Percentiles rank a stretch among this genome's conserved stretches.
Evolutionary conservation across 2,888 invertebrate species (phyloP).

Genomic region (Acronicta leporina): DNA sequence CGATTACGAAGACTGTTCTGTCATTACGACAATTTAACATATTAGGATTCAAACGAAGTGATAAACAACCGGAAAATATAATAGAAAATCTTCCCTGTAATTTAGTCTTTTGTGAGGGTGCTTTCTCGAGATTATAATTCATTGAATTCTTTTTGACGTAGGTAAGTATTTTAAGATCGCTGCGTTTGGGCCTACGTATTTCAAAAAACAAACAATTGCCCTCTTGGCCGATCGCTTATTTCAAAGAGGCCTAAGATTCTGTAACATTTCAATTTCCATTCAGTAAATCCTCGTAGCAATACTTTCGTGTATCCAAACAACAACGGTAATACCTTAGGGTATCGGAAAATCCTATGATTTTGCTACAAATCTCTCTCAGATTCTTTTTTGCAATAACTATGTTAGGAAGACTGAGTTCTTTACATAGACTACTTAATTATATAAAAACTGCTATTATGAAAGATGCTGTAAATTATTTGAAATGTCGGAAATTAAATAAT

Average conservation of each 20-base stretch:
- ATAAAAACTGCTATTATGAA: too few relatives aligned
- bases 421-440: neutral
- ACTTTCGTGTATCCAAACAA: constrained; percentile 12
- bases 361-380: neutral
- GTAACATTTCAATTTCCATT: neutral
- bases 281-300: neutral
- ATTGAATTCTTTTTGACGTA: too few relatives aligned
- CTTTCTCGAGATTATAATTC: too few relatives aligned
- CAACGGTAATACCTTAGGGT: neutral
- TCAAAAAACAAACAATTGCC: too few relatives aligned
- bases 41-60: constrained; percentile 12
- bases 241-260: too few relatives aligned
- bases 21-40: constrained; percentile 20
- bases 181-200: too few relatives aligned
- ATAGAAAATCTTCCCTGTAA: constrained; percentile 9
- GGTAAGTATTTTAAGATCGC: too few relatives aligned
- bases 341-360: constrained; percentile 14
- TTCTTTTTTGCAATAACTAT: neutral
- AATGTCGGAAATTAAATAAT: too few relatives aligned
- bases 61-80: constrained; percentile 21
- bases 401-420: neutral
- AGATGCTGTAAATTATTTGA: too few relatives aligned
- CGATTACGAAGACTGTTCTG: constrained; percentile 4
- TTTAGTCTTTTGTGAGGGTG: too few relatives aligned
- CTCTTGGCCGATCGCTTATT: too few relatives aligned